Percentiles rank a stretch among this genome's conserved stretches.
These are phyloP conservation scores for Petroica traversi DNA, from an alignment of 2,113 vertebrate species.

Conservation along the genomic window DNA sequence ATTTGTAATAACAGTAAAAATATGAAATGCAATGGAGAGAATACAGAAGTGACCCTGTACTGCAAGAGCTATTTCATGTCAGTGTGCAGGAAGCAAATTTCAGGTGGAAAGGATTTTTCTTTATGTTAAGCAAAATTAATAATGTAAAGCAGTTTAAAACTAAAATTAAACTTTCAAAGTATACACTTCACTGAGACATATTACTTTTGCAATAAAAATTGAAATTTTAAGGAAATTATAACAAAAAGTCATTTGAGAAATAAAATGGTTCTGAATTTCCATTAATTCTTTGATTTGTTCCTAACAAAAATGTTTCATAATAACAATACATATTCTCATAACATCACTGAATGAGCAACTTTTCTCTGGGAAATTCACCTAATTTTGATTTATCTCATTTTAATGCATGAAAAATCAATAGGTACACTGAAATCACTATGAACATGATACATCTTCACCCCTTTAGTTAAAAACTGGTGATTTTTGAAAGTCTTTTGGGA, in stretches of 20 bases:
- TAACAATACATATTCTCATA: background rate
- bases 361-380: background rate
- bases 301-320: background rate
- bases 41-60: background rate
- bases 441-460: accelerated
- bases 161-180: background rate
- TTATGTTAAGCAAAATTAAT: background rate
- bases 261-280: background rate
- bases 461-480: background rate
- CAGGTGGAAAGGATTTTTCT: background rate
- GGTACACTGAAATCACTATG: background rate
- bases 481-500: background rate
- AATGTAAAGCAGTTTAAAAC: background rate
- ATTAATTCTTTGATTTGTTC: background rate
- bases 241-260: background rate
- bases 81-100: background rate
- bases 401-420: background rate
- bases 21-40: background rate
- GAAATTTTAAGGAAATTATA: background rate
- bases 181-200: background rate
- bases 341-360: background rate
- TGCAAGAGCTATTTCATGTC: background rate
- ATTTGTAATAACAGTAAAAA: background rate
- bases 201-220: background rate
- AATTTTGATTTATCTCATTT: background rate